These are phyloP conservation scores for Manis pentadactyla DNA, from an alignment of 2,797 vertebrate genomes.

Conservation along the genomic window DNA sequence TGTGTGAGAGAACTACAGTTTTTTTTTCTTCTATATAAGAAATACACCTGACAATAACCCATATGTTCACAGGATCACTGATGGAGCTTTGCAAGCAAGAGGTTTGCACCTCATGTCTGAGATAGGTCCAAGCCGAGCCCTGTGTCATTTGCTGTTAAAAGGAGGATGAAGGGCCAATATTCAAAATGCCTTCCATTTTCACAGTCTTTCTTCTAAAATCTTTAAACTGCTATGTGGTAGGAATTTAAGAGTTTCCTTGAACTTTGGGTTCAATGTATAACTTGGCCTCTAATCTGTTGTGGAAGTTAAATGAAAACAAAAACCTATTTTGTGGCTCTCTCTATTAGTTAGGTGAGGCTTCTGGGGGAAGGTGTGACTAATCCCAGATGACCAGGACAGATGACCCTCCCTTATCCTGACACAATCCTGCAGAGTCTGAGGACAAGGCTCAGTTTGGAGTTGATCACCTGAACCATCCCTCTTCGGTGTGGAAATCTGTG, in stretches of 20 bases:
- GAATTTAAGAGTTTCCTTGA: not conserved
- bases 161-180: not conserved
- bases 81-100: not conserved
- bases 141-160: not conserved
- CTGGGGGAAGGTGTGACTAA: not conserved
- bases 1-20: fast-evolving
- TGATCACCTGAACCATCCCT: not conserved
- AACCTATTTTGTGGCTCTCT: not conserved
- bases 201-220: not conserved
- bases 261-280: not conserved
- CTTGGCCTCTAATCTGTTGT: not conserved
- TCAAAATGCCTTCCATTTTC: not conserved
- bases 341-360: not conserved
- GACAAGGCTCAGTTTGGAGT: not conserved
- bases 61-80: not conserved
- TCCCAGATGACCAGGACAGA: not conserved
- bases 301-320: not conserved
- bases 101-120: not conserved
- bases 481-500: not conserved
- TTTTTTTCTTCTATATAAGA: not conserved
- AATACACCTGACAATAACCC: not conserved
- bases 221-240: not conserved
- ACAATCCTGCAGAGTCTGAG: not conserved
- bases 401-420: not conserved
- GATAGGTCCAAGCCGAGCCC: not conserved